Evolutionary conservation across 2,797 vertebrate species (phyloP).

Genomic region (Sebastes goodei): DNA sequence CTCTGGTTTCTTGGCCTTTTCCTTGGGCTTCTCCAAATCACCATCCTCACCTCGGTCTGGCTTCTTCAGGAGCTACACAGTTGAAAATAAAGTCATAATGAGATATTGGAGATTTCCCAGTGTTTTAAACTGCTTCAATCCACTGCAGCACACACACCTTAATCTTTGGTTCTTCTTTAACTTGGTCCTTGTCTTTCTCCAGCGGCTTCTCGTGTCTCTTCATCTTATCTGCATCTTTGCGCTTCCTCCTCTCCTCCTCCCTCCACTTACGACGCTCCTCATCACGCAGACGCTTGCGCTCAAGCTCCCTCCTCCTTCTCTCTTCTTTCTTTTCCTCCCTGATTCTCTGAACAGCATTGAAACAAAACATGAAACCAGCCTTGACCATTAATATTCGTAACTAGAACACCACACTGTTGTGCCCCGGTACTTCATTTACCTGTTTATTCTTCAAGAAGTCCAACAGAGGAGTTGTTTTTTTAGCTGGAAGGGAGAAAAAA

Average conservation of each 20-base stretch:
- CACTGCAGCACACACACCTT: slow-evolving; percentile 82
- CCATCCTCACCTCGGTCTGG: slow-evolving; percentile 90
- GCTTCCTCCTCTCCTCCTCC: slow-evolving; percentile 94
- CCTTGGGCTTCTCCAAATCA: slow-evolving; percentile 90
- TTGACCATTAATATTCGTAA: not conserved
- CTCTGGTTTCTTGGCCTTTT: slow-evolving; percentile 91
- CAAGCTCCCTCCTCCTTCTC: slow-evolving; percentile 92
- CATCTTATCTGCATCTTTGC: slow-evolving; percentile 94
- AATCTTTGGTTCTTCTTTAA: slow-evolving; percentile 97
- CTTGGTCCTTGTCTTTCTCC: slow-evolving; percentile 91
- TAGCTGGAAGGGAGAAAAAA: slow-evolving; percentile 81
- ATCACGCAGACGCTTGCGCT: slow-evolving; percentile 94
- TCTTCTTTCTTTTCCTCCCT: slow-evolving; percentile 98
- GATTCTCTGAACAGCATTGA: slow-evolving; percentile 83
- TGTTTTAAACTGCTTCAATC: not conserved
- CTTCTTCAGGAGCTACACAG: slow-evolving; percentile 93
- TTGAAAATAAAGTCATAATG: slow-evolving; percentile 35
- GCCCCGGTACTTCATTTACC: slow-evolving; percentile 77
- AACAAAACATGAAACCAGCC: not conserved
- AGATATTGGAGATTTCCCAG: not conserved
- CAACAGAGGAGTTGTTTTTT: slow-evolving; percentile 96
- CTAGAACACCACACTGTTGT: not conserved
- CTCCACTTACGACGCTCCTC: slow-evolving; percentile 98
- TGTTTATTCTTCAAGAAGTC: slow-evolving; percentile 99
- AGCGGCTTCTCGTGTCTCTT: slow-evolving; percentile 89